Evolutionary conservation across 2,888 invertebrate species (phyloP).

Genomic region (Athetis lepigone): DNA sequence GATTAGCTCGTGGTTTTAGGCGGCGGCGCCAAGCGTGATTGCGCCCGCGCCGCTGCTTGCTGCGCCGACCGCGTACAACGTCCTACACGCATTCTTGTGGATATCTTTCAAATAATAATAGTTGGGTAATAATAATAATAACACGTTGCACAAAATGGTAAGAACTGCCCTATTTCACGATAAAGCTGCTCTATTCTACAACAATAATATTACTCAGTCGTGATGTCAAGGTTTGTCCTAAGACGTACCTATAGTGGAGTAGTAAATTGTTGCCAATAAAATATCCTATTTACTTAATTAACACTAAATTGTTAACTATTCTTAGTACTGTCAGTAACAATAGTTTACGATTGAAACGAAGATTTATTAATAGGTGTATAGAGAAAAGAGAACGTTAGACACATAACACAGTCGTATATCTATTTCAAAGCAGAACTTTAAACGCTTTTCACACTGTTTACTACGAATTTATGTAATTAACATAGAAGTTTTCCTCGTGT

Average conservation of each 20-base stretch:
- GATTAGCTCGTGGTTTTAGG: slow-evolving; percentile 63
- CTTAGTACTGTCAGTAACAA: no score
- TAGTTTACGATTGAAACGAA: slow-evolving; percentile 16
- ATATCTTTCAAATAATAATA: slow-evolving; percentile 52
- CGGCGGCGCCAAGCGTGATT: slow-evolving; percentile 64
- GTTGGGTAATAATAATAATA: slow-evolving; percentile 44
- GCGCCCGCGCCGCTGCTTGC: slow-evolving; percentile 42
- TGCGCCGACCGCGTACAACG: slow-evolving; percentile 44
- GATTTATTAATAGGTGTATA: slow-evolving; percentile 8
- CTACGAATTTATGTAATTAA: slow-evolving; percentile 69
- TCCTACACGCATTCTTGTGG: slow-evolving; percentile 60
- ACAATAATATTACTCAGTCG: no score
- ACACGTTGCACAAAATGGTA: slow-evolving; percentile 17
- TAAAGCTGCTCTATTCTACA: not conserved
- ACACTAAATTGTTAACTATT: slow-evolving; percentile 24
- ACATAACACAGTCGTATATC: slow-evolving; percentile 15
- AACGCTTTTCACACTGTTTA: slow-evolving; percentile 46
- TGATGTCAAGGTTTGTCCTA: no score
- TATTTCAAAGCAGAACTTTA: slow-evolving; percentile 21
- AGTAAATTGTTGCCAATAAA: slow-evolving; percentile 6
- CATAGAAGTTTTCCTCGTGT: slow-evolving; percentile 70
- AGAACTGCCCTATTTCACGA: not conserved
- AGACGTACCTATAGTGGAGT: no score
- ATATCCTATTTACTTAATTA: slow-evolving; percentile 30
- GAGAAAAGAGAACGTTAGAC: slow-evolving; percentile 6